These are phyloP conservation scores for Sorex fumeus DNA, from an alignment of 2,113 vertebrate genomes.

Conservation along the genomic window DNA sequence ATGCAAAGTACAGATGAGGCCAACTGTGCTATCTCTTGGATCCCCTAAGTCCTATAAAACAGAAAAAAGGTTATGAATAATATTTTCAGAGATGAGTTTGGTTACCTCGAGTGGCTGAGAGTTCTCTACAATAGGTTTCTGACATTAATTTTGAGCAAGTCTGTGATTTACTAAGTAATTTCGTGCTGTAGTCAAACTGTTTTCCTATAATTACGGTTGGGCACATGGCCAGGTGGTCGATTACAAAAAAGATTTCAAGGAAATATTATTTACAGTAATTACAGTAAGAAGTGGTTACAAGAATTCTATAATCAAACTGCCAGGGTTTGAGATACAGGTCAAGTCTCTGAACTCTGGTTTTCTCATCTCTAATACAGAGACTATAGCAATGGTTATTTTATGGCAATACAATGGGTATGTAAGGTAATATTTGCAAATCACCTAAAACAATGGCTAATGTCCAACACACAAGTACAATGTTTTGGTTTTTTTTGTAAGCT, in stretches of 20 bases:
- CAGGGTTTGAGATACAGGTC: background rate
- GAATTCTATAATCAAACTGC: constrained; percentile 19
- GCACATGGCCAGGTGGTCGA: background rate
- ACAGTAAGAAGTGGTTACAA: constrained; percentile 27
- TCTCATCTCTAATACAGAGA: constrained; percentile 43
- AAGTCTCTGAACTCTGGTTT: constrained; percentile 9
- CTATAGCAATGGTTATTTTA: constrained; percentile 3
- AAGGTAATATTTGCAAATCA: constrained; percentile 42
- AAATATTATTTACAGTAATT: constrained; percentile 28
- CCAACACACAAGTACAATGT: background rate
- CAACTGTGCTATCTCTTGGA: background rate
- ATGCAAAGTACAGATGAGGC: no score
- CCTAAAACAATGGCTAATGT: background rate
- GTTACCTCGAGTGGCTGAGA: background rate
- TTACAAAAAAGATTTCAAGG: constrained; percentile 45
- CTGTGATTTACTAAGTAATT: constrained; percentile 5
- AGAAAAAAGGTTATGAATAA: background rate
- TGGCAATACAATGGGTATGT: background rate
- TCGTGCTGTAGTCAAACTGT: background rate
- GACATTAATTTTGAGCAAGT: constrained; percentile 51
- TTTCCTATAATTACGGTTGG: constrained; percentile 17
- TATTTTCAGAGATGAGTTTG: background rate
- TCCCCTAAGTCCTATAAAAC: background rate
- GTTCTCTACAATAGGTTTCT: background rate
- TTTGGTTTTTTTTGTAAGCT: background rate